phyloP scores from a whole-genome alignment of 2,888 invertebrate genomes.

The Cryptus viduatorius region DNA sequence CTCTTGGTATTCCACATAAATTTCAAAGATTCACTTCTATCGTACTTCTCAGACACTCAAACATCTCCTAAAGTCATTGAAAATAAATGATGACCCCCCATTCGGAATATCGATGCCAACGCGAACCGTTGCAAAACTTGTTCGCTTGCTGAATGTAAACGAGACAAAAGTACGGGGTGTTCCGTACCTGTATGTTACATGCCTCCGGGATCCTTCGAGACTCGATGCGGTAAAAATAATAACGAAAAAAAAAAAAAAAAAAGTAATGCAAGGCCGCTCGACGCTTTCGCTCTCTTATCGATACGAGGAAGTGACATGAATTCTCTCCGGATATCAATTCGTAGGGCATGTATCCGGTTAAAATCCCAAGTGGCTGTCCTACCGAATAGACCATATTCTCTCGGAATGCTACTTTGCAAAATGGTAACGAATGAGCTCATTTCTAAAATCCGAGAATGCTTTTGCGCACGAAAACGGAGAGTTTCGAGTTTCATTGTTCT shows the following conservation, averaged over 20 bases:
- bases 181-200: conserved; percentile 65
- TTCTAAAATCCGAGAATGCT: background rate
- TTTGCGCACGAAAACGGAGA: background rate
- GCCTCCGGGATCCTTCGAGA: conserved; percentile 21
- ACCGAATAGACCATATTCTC: conserved; percentile 2
- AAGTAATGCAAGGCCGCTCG: background rate
- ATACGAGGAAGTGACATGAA: conserved; percentile 41
- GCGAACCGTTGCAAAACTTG: background rate
- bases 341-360: background rate
- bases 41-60: background rate
- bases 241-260: conserved; percentile 21
- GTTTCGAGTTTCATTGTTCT: conserved; percentile 17
- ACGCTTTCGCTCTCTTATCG: conserved; percentile 3
- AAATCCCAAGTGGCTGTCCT: background rate
- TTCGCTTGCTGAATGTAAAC: conserved; percentile 21
- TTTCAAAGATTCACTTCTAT: conserved; percentile 1
- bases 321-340: conserved; percentile 30
- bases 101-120: background rate
- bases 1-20: background rate
- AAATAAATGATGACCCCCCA: conserved; percentile 10
- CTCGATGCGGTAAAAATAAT: conserved; percentile 59
- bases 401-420: background rate
- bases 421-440: background rate
- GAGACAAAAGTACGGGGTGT: conserved; percentile 72
- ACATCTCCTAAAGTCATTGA: background rate